Evolutionary conservation across 2,113 vertebrate species (phyloP).

Genomic region (Prionailurus bengalensis): DNA sequence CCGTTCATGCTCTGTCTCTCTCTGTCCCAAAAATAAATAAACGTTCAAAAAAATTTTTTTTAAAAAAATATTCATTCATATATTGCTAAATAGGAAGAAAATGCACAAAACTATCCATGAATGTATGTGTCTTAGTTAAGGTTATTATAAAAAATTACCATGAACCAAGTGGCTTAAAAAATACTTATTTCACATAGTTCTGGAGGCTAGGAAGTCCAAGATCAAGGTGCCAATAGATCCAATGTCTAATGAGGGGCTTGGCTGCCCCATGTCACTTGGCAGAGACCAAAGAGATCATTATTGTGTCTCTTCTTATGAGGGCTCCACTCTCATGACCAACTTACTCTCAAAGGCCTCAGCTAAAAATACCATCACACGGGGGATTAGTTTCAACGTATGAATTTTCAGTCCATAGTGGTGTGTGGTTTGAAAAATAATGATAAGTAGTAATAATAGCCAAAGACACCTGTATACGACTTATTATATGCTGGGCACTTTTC

Average conservation of each 20-base stretch:
- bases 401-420: neutral
- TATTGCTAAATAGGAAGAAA: constrained; percentile 11
- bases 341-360: neutral
- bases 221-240: neutral
- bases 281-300: neutral
- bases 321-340: neutral
- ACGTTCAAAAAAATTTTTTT: too few relatives aligned
- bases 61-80: neutral
- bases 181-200: neutral
- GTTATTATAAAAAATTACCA: neutral
- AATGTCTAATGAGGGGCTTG: neutral
- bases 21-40: too few relatives aligned
- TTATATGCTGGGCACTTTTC: neutral
- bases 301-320: neutral
- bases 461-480: neutral
- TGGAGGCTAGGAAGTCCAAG: neutral
- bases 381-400: neutral
- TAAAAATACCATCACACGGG: neutral
- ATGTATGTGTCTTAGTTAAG: neutral
- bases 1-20: too few relatives aligned
- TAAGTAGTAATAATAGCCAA: neutral
- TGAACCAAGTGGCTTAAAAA: neutral
- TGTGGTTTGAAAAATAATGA: neutral
- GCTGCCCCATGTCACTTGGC: neutral
- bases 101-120: neutral